Percentiles rank a stretch among this genome's conserved stretches.
These are phyloP conservation scores for Drosophila affinis DNA, from an alignment of 2,888 invertebrate species.

Conservation along the genomic window DNA sequence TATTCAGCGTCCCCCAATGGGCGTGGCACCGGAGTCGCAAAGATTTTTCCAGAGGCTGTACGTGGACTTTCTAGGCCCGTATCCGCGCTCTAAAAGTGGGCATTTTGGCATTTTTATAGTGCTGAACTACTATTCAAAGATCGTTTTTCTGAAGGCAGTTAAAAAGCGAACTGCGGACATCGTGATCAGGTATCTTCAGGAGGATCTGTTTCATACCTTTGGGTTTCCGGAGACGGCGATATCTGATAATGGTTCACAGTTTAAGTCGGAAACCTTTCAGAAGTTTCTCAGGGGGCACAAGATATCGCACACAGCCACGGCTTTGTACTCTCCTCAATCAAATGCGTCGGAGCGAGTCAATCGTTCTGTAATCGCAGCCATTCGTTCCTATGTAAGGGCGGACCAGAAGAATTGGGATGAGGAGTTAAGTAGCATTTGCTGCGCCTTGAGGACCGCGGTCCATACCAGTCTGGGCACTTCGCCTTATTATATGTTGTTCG, in stretches of 20 bases:
- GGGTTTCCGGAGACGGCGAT: background rate
- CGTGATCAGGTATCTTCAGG: constrained; percentile 3
- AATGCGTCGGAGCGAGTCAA: constrained; percentile 16
- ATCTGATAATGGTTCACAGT: constrained; percentile 7
- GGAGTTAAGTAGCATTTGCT: background rate
- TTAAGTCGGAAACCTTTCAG: constrained; percentile 2
- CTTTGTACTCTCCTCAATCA: background rate
- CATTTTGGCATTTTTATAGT: background rate
- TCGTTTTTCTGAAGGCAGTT: constrained; percentile 2
- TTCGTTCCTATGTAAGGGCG: background rate
- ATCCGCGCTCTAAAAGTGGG: background rate
- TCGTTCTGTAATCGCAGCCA: background rate
- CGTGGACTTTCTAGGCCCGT: background rate
- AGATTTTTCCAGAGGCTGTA: constrained; percentile 2
- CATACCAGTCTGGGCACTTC: background rate
- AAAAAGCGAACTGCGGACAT: background rate
- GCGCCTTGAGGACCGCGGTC: constrained; percentile 3
- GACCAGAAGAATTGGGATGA: constrained; percentile 9
- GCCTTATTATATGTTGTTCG: constrained; percentile 10
- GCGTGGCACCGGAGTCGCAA: background rate
- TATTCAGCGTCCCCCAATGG: background rate
- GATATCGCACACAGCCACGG: too few relatives aligned
- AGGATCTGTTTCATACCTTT: background rate
- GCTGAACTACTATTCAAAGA: background rate
- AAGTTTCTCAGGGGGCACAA: background rate